Evolutionary conservation across 2,797 vertebrate genomes (phyloP), one percentile per base, ranked within the genome.

Genomic region (Chelmon rostratus): DNA sequence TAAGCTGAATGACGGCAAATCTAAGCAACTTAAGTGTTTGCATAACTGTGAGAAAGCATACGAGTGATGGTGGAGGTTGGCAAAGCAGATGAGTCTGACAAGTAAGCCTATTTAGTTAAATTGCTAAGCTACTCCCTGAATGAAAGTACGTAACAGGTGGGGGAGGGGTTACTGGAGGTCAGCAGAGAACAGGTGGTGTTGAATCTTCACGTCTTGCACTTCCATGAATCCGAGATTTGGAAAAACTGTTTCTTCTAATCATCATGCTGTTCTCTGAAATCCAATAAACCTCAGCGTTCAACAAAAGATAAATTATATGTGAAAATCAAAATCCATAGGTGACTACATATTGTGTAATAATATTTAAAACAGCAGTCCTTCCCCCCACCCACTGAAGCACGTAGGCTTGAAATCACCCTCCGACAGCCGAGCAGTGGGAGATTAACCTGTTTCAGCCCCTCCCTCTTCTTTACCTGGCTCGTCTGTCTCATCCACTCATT

Each of bases 51-150:
- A 84, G 68, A 78, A 85, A 89, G 84, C 28, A 10, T 66, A 64
- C 6, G 28, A 77, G 68, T 76, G 81, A 86, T 37, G 67, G 23
- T 76, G 52, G 68, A 83, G 78, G 66, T 61, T 81, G 54, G 76
- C 57, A 78, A 82, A 86, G 87, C 86, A 88, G 89, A 88, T 88
- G 90, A 90, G 77, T 88, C 70, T 86, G 84, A 86, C 90, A 85
- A 72, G 73, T 92, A 95, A 94, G 89, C 91, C 91, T 90, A 88
- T 92, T 94, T 93, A 82, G 84, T 52, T 90, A 89, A 91, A 90
- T 91, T 90, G 84, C 79, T 92, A 83, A 93, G 88, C 91, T 87
- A 80, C 83, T 85, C 82, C 71, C 79, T 91, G 73, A 92, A 86
- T 91, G 90, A 90, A 91, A 91, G 87, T 83, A 78, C 38, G 44